These are phyloP conservation scores for Baronia brevicornis DNA, from an alignment of 2,888 invertebrate species.

Conservation along the genomic window DNA sequence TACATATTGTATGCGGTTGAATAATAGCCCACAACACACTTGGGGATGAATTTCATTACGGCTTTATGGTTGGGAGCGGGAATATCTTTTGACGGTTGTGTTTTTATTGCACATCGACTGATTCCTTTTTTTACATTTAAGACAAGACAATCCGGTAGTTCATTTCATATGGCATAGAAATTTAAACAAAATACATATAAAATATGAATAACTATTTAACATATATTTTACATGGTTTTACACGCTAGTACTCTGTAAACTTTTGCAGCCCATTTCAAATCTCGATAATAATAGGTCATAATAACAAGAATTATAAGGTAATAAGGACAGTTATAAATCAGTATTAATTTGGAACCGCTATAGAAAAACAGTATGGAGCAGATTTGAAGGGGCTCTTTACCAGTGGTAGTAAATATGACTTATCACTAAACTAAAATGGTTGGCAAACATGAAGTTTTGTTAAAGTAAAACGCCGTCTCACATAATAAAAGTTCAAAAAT, in stretches of 20 bases:
- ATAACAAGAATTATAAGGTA: too few species aligned
- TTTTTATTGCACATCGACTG: slow-evolving; percentile 50
- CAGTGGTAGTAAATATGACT: too few species aligned
- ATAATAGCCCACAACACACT: slow-evolving; percentile 67
- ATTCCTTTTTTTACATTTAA: slow-evolving; percentile 33
- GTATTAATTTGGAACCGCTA: too few species aligned
- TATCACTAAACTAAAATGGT: too few species aligned
- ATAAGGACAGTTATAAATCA: too few species aligned
- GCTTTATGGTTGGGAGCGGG: slow-evolving; percentile 56
- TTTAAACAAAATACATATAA: not conserved
- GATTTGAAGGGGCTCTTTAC: too few species aligned
- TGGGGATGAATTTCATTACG: slow-evolving; percentile 72
- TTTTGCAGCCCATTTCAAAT: not conserved
- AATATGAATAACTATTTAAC: not conserved
- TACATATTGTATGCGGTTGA: slow-evolving; percentile 69
- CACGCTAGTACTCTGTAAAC: not conserved
- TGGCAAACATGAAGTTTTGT: too few species aligned
- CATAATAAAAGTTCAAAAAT: too few species aligned
- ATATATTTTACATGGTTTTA: not conserved
- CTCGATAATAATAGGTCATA: too few species aligned
- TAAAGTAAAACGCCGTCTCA: too few species aligned
- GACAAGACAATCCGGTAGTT: slow-evolving; percentile 5
- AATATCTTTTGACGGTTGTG: slow-evolving; percentile 48
- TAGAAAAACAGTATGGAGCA: too few species aligned
- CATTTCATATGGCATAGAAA: not conserved